Evolutionary conservation across 2,113 vertebrate species (phyloP).

Genomic region (Rhagologus leucostigma): DNA sequence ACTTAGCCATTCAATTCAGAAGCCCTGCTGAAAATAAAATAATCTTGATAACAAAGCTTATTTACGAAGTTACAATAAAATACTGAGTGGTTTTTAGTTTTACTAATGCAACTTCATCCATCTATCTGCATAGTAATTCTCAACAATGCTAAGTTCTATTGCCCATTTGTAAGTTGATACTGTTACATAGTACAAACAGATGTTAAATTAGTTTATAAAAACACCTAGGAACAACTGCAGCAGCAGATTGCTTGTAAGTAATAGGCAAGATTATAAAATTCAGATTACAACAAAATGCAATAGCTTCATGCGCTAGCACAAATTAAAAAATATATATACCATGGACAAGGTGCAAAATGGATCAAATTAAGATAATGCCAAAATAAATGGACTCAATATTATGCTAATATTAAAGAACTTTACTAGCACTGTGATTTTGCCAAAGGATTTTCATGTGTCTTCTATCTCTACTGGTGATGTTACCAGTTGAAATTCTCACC

Average conservation of each 20-base stretch:
- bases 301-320: conserved; percentile 33
- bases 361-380: conserved; percentile 70
- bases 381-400: conserved; percentile 67
- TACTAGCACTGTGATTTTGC: not conserved
- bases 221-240: conserved; percentile 71
- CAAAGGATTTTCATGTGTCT: not conserved
- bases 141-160: conserved; percentile 53
- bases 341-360: conserved; percentile 58
- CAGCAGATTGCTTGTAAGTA: conserved; percentile 74
- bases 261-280: conserved; percentile 73
- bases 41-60: conserved; percentile 62
- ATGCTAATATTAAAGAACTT: conserved; percentile 60
- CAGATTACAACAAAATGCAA: conserved; percentile 66
- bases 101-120: conserved; percentile 60
- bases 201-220: conserved; percentile 77
- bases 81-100: conserved; percentile 52
- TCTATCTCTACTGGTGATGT: not conserved
- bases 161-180: conserved; percentile 69
- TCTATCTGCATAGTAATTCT: conserved; percentile 67
- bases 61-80: conserved; percentile 58
- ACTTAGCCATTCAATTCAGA: conserved; percentile 14
- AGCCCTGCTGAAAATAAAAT: conserved; percentile 32
- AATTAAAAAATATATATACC: conserved; percentile 59
- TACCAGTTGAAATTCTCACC: not conserved
- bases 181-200: conserved; percentile 64